Conservation (phyloP, 2,888 invertebrate species). For the Ornithoptera priamus region DNA sequence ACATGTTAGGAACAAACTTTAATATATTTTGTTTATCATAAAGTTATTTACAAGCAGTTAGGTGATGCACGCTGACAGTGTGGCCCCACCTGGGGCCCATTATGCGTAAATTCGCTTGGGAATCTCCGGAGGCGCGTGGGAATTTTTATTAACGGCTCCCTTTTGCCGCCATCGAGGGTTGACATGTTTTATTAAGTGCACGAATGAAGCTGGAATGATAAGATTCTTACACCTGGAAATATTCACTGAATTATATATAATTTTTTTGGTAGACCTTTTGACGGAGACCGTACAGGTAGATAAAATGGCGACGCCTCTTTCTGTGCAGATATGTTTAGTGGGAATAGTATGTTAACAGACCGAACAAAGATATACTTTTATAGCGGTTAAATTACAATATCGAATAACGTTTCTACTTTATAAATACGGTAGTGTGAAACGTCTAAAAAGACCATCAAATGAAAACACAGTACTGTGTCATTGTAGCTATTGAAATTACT, state of each 20-base stretch:
- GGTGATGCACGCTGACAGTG: conserved; percentile 14
- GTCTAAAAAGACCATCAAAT: too few relatives aligned
- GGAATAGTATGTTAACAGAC: too few relatives aligned
- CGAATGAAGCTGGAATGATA: conserved; percentile 30
- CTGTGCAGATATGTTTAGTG: too few relatives aligned
- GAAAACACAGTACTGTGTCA: too few relatives aligned
- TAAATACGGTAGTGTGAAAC: too few relatives aligned
- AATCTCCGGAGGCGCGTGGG: conserved; percentile 40
- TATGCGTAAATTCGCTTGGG: conserved; percentile 36
- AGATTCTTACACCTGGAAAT: conserved; percentile 20
- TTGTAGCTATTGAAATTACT: too few relatives aligned
- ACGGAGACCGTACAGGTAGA: not conserved
- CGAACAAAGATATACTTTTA: too few relatives aligned
- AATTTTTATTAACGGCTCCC: conserved; percentile 43
- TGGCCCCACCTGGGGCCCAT: conserved; percentile 27
- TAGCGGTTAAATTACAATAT: too few relatives aligned
- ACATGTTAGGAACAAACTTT: too few relatives aligned
- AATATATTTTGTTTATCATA: too few relatives aligned
- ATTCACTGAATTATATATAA: conserved; percentile 3
- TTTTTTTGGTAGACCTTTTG: not conserved
- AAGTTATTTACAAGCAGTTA: not conserved
- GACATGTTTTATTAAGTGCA: conserved; percentile 40
- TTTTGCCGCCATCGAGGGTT: conserved; percentile 35
- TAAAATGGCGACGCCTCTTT: not conserved
- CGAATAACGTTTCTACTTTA: too few relatives aligned